phyloP scores from a whole-genome alignment of 2,113 vertebrate genomes.

The Chlorocebus sabaeus region DNA sequence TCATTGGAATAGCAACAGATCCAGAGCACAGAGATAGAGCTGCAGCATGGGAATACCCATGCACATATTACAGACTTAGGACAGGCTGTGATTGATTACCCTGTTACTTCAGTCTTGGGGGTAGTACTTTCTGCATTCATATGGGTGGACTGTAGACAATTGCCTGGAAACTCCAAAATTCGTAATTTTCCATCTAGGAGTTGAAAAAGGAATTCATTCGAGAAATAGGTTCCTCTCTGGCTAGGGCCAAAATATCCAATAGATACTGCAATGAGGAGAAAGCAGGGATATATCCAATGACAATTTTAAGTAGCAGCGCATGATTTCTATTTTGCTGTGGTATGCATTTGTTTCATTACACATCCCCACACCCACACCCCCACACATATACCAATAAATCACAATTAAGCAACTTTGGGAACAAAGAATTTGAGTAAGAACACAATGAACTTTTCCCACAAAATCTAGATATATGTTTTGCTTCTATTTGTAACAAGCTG shows the following conservation, averaged over 20 bases:
- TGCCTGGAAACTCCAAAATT: conserved; percentile 59
- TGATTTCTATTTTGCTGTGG: conserved; percentile 76
- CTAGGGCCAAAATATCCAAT: conserved; percentile 38
- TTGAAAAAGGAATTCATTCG: conserved; percentile 53
- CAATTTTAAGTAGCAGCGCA: conserved; percentile 66
- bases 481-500: conserved; percentile 91
- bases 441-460: conserved; percentile 93
- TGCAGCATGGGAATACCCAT: not conserved
- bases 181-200: conserved; percentile 70
- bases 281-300: conserved; percentile 62
- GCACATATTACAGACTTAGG: not conserved
- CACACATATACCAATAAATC: conserved; percentile 78
- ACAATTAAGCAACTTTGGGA: conserved; percentile 88
- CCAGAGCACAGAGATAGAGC: not conserved
- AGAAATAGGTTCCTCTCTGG: conserved; percentile 63
- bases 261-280: conserved; percentile 70
- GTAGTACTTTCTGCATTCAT: conserved; percentile 68
- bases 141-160: conserved; percentile 60
- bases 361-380: not conserved
- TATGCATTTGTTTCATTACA: conserved; percentile 74
- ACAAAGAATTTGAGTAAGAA: conserved; percentile 85
- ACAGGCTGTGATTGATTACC: not conserved
- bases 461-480: conserved; percentile 86
- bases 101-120: conserved; percentile 12
- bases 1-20: conserved; percentile 39